Base-by-base conservation (phyloP, 2,888 invertebrate genomes). In the Vesta saturnalis region DNA sequence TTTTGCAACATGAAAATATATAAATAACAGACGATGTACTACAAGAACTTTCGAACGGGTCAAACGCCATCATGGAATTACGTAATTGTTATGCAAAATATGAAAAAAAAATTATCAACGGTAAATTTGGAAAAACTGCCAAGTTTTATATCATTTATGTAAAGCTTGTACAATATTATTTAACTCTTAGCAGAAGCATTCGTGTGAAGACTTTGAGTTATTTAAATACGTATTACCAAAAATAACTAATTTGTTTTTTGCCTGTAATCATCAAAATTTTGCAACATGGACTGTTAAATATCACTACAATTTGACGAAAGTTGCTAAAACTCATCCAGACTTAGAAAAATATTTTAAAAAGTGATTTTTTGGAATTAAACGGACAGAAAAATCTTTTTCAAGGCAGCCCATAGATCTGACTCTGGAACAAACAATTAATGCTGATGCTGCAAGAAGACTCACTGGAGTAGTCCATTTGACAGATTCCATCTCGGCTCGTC, bases 91-190 rank as follows among this genome's bases (percentile, higher is more conserved):
- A n/a, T n/a, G n/a, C n/a, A n/a, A n/a, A n/a, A n/a, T n/a, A n/a
- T n/a, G n/a, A n/a, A n/a, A n/a, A n/a, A n/a, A n/a, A n/a, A n/a
- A n/a, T n/a, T n/a, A n/a, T n/a, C n/a, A n/a, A n/a, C n/a, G n/a
- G n/a, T n/a, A n/a, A n/a, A n/a, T n/a, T n/a, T n/a, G 79, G 79
- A 1, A 76, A 77, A 73, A 82, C 81, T 1, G 67, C 79, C 14
- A 78, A 81, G 67, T 77, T 75, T 68, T 79, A 77, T 63, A 72
- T 77, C 60, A 75, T 71, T n/a, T 79, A 78, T 65, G 71, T 78
- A 4, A 39, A 76, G 30, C 67, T 78, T 2, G 57, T 80, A 4
- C 67, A 77, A 64, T 70, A 78, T 60, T 81, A 78, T 62, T 52
- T 76, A 0, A 54, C 64, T 10, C 70, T 81, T 12, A 70, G 69